A percentile compares a stretch with the other conserved stretches of the same genome.
Evolutionary conservation across 1,140 invertebrate genomes (phyloP).

Genomic region (Pinna nobilis): DNA sequence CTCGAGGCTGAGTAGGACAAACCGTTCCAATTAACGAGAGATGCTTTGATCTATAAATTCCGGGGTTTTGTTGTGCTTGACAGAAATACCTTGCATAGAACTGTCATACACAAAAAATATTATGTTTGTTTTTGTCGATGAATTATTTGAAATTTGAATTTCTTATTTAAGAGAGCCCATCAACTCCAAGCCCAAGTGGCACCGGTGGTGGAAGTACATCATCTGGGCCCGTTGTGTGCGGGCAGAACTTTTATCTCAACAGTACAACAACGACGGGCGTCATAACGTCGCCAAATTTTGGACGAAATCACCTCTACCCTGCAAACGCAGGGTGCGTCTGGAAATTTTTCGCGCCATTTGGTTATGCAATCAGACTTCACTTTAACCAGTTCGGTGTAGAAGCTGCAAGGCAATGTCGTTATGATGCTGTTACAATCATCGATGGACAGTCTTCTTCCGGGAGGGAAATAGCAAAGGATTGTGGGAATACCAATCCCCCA

Average conservation of each 20-base stretch:
- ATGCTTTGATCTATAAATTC: no score
- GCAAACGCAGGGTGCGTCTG: conserved; percentile 18
- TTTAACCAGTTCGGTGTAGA: conserved; percentile 29
- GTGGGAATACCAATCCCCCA: conserved; percentile 23
- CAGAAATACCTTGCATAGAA: no score
- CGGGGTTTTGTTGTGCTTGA: no score
- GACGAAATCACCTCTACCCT: conserved; percentile 9
- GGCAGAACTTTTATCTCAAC: conserved; percentile 24
- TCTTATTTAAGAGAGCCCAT: no score
- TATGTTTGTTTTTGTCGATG: no score
- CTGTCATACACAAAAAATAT: no score
- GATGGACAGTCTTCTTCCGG: conserved; percentile 26
- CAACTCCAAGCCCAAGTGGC: no score
- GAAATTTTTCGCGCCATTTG: conserved; percentile 27
- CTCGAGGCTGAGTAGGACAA: no score
- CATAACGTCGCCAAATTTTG: conserved; percentile 21
- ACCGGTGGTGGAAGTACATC: no score
- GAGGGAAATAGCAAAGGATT: conserved; percentile 15
- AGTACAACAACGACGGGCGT: not conserved
- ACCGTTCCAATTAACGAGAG: no score
- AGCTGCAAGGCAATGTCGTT: conserved; percentile 12
- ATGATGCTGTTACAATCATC: conserved; percentile 23
- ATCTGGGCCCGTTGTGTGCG: no score
- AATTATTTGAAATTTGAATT: no score
- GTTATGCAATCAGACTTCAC: conserved; percentile 11